Base-by-base conservation (phyloP, 2,888 invertebrate genomes). In the Calliscelio sp. region DNA sequence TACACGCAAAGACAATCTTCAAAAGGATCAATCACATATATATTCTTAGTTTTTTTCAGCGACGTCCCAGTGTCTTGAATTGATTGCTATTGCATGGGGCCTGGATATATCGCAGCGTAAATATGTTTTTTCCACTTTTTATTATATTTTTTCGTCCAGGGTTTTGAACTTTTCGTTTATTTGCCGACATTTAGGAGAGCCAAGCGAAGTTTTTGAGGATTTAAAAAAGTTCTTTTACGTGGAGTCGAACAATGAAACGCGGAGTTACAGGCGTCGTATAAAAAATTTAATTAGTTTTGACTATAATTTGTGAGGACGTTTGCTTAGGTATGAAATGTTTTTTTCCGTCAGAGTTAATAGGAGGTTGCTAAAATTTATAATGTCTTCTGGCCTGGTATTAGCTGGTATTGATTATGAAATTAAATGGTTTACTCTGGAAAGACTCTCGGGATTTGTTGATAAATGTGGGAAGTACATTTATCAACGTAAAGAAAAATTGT, bases 1-100 rank as follows among this genome's bases (percentile, higher is more conserved):
- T 25, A 65, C 75, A 75, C 75, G 75, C 75, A 44, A 75, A 61
- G 51, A 74, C 63, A 74, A 16, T 11, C 18, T 71, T 57, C 73
- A 24, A 73, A 59, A 24, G 24, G 22, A 59, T 35, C 57, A 73
- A 73, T 49, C 25, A 61, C 20, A 10, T 73, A n/a, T n/a, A n/a
- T n/a, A 22, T 32, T 35, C 49, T 28, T 44, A 28, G 5, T 70
- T 70, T 41, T n/a, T 70, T 70, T 53, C 25, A 24, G 20, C 28
- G 1, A 51, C 35, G n/a, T 10, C 46, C 20, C 10, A 35, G 53
- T 51, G 11, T 49, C 16, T 22, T 38, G 11, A 68, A 38, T 53
- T 24, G 16, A 10, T 11, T 53, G 20, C n/a, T 46, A 44, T 44
- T 49, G 49, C 65, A 49, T 65, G 46, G 35, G 22, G 22, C 24